Percentiles rank a stretch among this genome's conserved stretches.
These are phyloP conservation scores for Ispidina lecontei DNA, from an alignment of 2,797 vertebrate species.

Conservation along the genomic window DNA sequence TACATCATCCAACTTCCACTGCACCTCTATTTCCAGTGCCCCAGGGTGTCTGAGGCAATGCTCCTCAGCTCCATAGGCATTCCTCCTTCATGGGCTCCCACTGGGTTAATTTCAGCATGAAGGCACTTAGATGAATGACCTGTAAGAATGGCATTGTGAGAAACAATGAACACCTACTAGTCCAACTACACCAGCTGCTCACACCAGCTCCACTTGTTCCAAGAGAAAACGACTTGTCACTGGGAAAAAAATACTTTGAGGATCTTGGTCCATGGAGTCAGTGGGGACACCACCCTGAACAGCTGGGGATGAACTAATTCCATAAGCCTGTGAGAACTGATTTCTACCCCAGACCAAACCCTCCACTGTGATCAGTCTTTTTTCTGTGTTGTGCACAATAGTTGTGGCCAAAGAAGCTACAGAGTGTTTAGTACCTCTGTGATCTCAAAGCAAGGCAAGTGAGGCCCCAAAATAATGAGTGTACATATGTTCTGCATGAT, in stretches of 20 bases:
- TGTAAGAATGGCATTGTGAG: neutral
- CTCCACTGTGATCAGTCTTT: neutral
- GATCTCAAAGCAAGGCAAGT: neutral
- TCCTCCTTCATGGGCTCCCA: accelerated
- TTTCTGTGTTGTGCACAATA: neutral
- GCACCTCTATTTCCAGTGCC: neutral
- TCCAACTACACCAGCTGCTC: neutral
- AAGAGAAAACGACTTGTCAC: neutral
- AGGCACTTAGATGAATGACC: neutral
- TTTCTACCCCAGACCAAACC: neutral
- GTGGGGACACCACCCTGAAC: neutral
- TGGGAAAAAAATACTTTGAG: neutral
- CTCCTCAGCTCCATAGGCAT: neutral
- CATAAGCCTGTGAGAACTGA: neutral
- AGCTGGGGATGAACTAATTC: neutral
- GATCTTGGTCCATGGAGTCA: neutral
- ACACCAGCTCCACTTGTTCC: neutral
- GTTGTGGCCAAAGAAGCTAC: neutral
- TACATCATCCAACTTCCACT: neutral
- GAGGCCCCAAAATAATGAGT: neutral
- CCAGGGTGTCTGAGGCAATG: neutral
- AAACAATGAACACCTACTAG: neutral
- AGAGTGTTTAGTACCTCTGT: neutral
- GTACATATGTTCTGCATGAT: neutral
- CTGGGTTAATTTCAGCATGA: neutral